Percentiles rank a stretch among this genome's conserved stretches.
phyloP scores from a whole-genome alignment of 2,797 vertebrate species.

The Epinephelus malabaricus region DNA sequence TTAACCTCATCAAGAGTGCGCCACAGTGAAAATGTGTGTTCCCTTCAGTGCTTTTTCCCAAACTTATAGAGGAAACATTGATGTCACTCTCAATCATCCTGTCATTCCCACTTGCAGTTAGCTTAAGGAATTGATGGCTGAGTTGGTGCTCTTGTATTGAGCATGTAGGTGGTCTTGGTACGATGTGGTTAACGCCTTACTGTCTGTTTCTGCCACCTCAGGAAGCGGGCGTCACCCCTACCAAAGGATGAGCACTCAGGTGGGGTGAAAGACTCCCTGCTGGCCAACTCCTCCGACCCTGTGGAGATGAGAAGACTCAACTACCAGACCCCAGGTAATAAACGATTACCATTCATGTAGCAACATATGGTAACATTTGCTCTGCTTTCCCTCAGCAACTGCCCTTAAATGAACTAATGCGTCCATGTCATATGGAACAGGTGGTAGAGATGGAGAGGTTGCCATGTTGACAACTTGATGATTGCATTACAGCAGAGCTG shows the following conservation, averaged over 20 bases:
- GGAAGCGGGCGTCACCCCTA: conserved; percentile 94
- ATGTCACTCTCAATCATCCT: conserved; percentile 41
- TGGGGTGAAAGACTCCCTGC: conserved; percentile 93
- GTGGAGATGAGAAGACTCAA: conserved; percentile 97
- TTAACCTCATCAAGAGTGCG: conserved; percentile 65
- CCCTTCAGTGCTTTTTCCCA: conserved; percentile 10
- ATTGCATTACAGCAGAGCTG: background rate
- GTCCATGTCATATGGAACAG: background rate
- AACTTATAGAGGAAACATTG: conserved; percentile 26
- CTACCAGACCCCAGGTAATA: conserved; percentile 96
- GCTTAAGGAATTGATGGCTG: conserved; percentile 13
- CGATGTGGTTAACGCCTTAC: conserved; percentile 23
- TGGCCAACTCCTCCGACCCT: conserved; percentile 94
- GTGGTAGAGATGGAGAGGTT: background rate
- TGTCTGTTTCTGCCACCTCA: conserved; percentile 68
- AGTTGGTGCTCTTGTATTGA: conserved; percentile 12
- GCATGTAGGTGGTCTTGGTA: background rate
- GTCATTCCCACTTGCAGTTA: conserved; percentile 36
- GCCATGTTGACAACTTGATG: background rate
- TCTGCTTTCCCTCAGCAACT: background rate
- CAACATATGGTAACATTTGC: background rate
- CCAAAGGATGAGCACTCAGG: conserved; percentile 94
- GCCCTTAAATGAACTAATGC: background rate
- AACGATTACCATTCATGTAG: background rate
- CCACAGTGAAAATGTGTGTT: conserved; percentile 29